These are phyloP conservation scores for Acholoe squamosa DNA, from an alignment of 2,888 invertebrate species.

Conservation along the genomic window DNA sequence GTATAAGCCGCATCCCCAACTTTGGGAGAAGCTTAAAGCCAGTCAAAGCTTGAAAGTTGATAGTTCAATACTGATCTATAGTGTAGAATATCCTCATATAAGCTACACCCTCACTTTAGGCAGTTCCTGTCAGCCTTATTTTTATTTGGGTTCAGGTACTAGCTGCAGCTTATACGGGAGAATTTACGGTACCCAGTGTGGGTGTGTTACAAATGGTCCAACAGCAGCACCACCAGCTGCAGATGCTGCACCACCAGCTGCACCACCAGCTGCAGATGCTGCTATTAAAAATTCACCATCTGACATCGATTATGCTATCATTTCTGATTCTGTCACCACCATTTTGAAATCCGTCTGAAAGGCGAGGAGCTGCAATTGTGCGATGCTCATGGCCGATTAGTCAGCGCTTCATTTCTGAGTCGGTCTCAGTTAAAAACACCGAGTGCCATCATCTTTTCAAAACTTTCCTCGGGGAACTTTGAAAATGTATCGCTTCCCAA, in stretches of 20 bases:
- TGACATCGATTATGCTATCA: neutral
- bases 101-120: too few relatives aligned
- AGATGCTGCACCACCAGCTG: neutral
- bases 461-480: neutral
- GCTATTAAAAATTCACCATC: neutral
- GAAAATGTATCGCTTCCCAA: neutral
- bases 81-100: too few relatives aligned
- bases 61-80: too few relatives aligned
- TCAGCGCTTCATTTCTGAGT: neutral
- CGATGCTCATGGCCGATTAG: neutral
- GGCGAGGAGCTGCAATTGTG: neutral
- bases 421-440: neutral
- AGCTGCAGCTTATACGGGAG: too few relatives aligned
- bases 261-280: neutral
- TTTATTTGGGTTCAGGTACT: too few relatives aligned
- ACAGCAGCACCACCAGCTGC: neutral
- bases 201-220: neutral
- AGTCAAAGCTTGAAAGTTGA: too few relatives aligned
- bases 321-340: neutral
- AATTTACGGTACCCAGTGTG: neutral
- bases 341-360: neutral
- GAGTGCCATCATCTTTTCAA: neutral
- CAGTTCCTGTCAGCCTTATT: too few relatives aligned
- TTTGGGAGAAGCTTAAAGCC: too few relatives aligned
- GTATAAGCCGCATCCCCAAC: too few relatives aligned